A percentile compares a stretch with the other conserved stretches of the same genome.
Conservation (phyloP, 2,888 invertebrate species). For the Anoplius nigerrimus region DNA sequence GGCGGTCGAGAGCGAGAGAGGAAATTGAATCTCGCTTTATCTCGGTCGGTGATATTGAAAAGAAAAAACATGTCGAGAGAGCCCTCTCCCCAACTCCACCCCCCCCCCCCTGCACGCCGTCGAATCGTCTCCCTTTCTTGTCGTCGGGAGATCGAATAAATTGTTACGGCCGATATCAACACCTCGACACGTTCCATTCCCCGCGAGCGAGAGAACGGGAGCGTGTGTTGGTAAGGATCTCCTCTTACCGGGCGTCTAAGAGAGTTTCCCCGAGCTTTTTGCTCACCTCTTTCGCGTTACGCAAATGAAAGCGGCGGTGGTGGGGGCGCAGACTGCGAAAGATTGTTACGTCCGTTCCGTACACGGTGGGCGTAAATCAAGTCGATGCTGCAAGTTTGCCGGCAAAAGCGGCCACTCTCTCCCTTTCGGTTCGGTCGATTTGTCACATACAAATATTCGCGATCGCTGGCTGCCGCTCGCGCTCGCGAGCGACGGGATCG, state of each 20-base stretch:
- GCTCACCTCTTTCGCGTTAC: not conserved
- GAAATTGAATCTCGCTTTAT: constrained; percentile 73
- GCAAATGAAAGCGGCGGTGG: not conserved
- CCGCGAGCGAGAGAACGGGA: too few species aligned
- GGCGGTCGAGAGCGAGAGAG: constrained; percentile 50
- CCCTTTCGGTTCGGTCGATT: too few species aligned
- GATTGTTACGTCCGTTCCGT: too few species aligned
- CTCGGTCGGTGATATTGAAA: constrained; percentile 59
- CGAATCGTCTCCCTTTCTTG: constrained; percentile 35
- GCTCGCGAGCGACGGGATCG: not conserved
- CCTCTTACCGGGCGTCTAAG: too few species aligned
- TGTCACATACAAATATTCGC: too few species aligned
- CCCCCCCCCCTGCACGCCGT: constrained; percentile 30
- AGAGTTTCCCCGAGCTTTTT: not conserved
- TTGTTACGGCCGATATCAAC: constrained; percentile 61
- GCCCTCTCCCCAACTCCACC: constrained; percentile 33
- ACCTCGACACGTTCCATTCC: constrained; percentile 12
- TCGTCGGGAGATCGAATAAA: constrained; percentile 60
- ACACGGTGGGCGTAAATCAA: too few species aligned
- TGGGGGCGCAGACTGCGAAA: too few species aligned
- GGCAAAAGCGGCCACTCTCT: too few species aligned
- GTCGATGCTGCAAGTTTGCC: too few species aligned
- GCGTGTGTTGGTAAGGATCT: too few species aligned
- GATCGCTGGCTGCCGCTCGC: not conserved
- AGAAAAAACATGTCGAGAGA: constrained; percentile 33